phyloP scores from a whole-genome alignment of 2,888 invertebrate species.

The Psylliodes chrysocephalus region DNA sequence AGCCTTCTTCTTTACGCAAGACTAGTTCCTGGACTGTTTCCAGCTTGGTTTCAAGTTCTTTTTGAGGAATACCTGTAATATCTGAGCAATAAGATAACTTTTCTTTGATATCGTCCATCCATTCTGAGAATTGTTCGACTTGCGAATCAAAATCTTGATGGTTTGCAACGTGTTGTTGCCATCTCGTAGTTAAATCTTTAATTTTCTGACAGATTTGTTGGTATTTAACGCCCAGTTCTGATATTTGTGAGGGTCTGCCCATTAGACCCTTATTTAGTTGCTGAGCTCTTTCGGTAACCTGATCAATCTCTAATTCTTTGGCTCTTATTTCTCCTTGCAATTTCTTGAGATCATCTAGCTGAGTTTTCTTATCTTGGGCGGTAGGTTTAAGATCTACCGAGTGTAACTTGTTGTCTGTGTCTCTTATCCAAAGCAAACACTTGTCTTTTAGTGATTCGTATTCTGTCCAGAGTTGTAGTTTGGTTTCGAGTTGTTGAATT shows the following conservation, averaged over 20 bases:
- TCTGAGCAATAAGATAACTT: constrained; percentile 91
- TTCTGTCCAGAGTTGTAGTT: constrained; percentile 91
- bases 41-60: constrained; percentile 86
- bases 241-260: constrained; percentile 83
- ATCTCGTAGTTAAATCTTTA: constrained; percentile 89
- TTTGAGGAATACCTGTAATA: constrained; percentile 78
- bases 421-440: constrained; percentile 87
- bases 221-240: constrained; percentile 92
- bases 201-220: constrained; percentile 90
- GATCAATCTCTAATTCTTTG: constrained; percentile 92
- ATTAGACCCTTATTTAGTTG: constrained; percentile 80
- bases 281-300: constrained; percentile 91
- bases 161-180: constrained; percentile 90
- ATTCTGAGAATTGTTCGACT: constrained; percentile 68
- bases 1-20: constrained; percentile 93
- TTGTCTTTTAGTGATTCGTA: constrained; percentile 89
- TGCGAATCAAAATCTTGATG: constrained; percentile 90
- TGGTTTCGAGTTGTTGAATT: constrained; percentile 82
- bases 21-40: constrained; percentile 87
- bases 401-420: constrained; percentile 87
- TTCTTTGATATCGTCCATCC: constrained; percentile 78
- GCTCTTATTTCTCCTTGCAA: constrained; percentile 90
- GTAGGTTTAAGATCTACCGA: constrained; percentile 87
- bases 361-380: constrained; percentile 83
- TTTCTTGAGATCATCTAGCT: constrained; percentile 80